Conservation (phyloP, 2,113 vertebrate species). For the Isurus oxyrinchus region DNA sequence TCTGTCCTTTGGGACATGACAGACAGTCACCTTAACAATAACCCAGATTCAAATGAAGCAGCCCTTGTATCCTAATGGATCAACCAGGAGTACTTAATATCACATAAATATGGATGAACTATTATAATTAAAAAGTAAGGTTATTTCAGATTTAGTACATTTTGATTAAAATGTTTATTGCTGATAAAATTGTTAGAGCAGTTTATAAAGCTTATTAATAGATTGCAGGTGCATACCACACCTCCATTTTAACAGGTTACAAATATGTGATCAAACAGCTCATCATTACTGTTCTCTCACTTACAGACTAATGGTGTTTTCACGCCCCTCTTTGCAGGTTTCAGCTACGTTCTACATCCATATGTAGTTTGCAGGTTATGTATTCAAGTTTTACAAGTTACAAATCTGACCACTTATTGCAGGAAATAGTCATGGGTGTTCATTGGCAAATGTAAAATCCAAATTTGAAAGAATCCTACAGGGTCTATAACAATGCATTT, state of each 20-base stretch:
- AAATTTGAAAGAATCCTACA: neutral
- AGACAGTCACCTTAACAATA: neutral
- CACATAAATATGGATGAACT: neutral
- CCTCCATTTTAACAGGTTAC: neutral
- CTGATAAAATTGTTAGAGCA: neutral
- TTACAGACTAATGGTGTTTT: neutral
- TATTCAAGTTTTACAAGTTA: neutral
- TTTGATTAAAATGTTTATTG: conserved; percentile 6
- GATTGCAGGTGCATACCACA: neutral
- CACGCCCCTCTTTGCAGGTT: neutral
- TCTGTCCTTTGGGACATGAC: neutral
- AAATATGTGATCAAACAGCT: neutral
- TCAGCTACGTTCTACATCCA: neutral
- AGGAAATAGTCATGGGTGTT: neutral
- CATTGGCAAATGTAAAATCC: neutral
- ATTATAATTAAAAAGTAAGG: neutral
- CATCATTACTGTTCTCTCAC: neutral
- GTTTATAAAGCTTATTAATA: conserved; percentile 18
- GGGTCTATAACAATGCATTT: neutral
- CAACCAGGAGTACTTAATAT: neutral
- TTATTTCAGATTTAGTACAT: neutral
- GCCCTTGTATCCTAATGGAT: neutral
- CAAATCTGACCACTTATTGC: neutral
- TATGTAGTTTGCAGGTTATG: neutral
- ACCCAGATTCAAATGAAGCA: neutral